A percentile compares a stretch with the other conserved stretches of the same genome.
Conservation (phyloP, 2,888 invertebrate genomes). For the Troides oblongomaculatus region DNA sequence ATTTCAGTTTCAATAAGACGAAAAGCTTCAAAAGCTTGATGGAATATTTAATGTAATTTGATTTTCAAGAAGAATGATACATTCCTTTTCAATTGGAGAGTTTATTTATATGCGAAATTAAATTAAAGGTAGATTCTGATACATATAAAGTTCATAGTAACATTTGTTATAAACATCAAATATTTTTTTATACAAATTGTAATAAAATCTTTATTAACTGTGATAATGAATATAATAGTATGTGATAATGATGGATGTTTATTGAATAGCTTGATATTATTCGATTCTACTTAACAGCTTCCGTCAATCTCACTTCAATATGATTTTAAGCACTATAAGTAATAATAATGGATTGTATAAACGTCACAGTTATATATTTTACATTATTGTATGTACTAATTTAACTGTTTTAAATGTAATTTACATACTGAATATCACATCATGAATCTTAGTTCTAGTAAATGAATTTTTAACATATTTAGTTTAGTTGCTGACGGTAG, state of each 20-base stretch:
- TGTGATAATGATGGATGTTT: too few relatives aligned
- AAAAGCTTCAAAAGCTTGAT: constrained; percentile 13
- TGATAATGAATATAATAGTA: too few relatives aligned
- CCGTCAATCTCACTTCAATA: too few relatives aligned
- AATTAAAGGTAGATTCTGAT: not conserved
- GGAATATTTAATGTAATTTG: constrained; percentile 19
- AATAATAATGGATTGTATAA: too few relatives aligned
- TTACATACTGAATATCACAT: not conserved
- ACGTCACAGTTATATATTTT: not conserved
- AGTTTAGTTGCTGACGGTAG: too few relatives aligned
- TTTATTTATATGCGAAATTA: constrained; percentile 3
- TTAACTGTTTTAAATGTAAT: not conserved
- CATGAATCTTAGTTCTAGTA: not conserved
- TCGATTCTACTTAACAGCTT: too few relatives aligned
- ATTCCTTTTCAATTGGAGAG: constrained; percentile 2
- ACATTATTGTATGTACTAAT: not conserved
- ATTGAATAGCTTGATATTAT: too few relatives aligned
- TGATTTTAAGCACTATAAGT: too few relatives aligned
- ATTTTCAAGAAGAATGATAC: constrained; percentile 16
- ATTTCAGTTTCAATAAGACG: constrained; percentile 16
- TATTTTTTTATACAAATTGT: too few relatives aligned
- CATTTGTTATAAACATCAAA: too few relatives aligned
- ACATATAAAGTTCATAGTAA: not conserved
- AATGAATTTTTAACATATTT: not conserved
- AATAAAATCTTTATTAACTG: too few relatives aligned